phyloP scores from a whole-genome alignment of 2,113 vertebrate genomes.

The Jaculus jaculus region DNA sequence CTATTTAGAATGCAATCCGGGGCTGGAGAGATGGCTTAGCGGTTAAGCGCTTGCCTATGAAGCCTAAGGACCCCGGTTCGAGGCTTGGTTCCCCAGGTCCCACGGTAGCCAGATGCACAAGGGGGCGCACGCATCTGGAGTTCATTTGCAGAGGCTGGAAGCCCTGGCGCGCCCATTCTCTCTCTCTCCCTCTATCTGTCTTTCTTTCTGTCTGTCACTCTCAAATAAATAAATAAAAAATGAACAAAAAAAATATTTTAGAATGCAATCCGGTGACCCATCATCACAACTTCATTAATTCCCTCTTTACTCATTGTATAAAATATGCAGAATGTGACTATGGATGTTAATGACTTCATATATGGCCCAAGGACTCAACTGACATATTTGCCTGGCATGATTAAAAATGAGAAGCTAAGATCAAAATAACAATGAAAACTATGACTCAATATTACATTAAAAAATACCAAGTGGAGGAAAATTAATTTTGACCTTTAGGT shows the following conservation, averaged over 20 bases:
- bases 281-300: not conserved
- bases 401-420: not conserved
- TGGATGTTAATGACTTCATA: not conserved
- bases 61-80: too few relatives aligned
- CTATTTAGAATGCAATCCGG: not conserved
- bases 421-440: slow-evolving; percentile 12
- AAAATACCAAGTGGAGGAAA: slow-evolving; percentile 36
- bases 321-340: not conserved
- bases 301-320: not conserved
- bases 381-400: not conserved
- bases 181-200: too few relatives aligned
- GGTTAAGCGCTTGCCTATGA: too few relatives aligned
- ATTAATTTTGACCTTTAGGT: slow-evolving; percentile 60
- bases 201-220: too few relatives aligned
- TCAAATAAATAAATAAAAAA: too few relatives aligned
- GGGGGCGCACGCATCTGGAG: too few relatives aligned
- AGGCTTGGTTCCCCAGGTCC: too few relatives aligned
- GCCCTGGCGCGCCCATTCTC: too few relatives aligned
- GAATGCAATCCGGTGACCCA: not conserved
- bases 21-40: too few relatives aligned
- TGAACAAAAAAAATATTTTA: too few relatives aligned
- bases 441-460: not conserved
- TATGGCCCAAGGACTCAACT: not conserved
- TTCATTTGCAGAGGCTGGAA: too few relatives aligned
- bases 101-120: too few relatives aligned